Conservation (phyloP, 2,888 invertebrate genomes). For the Agonopterix alstromeriana region DNA sequence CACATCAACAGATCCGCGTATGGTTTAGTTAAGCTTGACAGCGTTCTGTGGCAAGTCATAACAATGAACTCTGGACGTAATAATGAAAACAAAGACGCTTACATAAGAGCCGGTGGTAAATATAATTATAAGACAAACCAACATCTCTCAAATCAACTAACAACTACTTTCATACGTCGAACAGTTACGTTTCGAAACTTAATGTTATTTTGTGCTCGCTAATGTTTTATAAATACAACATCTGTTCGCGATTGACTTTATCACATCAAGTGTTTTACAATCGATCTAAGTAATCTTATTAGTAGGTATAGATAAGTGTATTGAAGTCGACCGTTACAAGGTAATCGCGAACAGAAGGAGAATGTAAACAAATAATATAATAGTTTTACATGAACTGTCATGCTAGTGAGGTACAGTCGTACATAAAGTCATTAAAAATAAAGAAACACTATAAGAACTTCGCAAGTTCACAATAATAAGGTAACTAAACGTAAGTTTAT, state of each 20-base stretch:
- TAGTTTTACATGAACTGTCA: conserved; percentile 55
- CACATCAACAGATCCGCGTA: too few species aligned
- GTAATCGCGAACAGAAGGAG: too few species aligned
- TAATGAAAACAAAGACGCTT: conserved; percentile 8
- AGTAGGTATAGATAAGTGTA: too few species aligned
- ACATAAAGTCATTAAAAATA: conserved; percentile 30
- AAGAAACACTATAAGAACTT: conserved; percentile 63
- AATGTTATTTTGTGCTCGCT: conserved; percentile 1
- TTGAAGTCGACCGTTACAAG: too few species aligned
- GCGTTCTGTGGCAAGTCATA: neutral
- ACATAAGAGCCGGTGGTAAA: conserved; percentile 25
- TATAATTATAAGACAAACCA: conserved; percentile 13
- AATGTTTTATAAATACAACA: neutral
- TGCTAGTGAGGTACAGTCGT: conserved; percentile 68
- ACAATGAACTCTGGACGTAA: neutral
- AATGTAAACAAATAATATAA: conserved; percentile 23
- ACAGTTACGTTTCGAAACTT: neutral
- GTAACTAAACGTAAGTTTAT: conserved; percentile 67
- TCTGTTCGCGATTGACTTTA: too few species aligned
- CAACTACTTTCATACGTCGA: conserved; percentile 14
- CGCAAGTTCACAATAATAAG: conserved; percentile 61
- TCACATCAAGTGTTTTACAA: too few species aligned
- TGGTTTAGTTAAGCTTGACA: too few species aligned
- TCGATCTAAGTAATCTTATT: too few species aligned
- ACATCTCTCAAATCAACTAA: conserved; percentile 27